Conservation (phyloP, 2,113 vertebrate genomes). For the Coturnix japonica region DNA sequence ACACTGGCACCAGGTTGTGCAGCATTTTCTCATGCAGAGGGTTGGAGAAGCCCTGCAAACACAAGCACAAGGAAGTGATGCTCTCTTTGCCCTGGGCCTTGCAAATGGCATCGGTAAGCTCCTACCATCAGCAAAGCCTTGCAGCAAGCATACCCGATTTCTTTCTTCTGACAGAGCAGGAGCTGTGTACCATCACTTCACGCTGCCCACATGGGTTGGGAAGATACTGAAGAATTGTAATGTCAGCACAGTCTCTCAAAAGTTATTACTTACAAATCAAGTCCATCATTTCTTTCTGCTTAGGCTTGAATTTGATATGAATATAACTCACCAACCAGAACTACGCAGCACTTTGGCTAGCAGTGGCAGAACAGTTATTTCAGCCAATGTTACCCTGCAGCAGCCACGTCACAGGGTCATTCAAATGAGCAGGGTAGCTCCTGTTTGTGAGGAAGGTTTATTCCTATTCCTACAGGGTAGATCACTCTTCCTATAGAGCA, state of each 20-base stretch:
- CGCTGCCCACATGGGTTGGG: background rate
- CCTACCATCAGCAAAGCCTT: background rate
- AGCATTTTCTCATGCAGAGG: background rate
- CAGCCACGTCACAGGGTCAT: background rate
- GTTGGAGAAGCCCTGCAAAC: background rate
- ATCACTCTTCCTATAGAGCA: background rate
- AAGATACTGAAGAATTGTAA: background rate
- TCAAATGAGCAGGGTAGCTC: background rate
- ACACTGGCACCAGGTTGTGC: background rate
- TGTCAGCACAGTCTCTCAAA: background rate
- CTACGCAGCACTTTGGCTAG: accelerated
- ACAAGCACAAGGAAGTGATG: background rate
- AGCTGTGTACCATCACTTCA: background rate
- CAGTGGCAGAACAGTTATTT: background rate
- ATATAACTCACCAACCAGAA: background rate
- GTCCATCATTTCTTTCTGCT: background rate
- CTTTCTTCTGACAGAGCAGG: background rate
- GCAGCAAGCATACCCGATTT: background rate
- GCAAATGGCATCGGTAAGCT: background rate
- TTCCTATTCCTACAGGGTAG: background rate
- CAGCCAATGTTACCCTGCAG: background rate
- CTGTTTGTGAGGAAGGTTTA: background rate
- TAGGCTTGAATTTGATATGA: background rate
- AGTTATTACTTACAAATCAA: background rate
- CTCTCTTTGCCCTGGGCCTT: background rate